Conservation (phyloP, 2,113 vertebrate species). For the Ailurus styani region DNA sequence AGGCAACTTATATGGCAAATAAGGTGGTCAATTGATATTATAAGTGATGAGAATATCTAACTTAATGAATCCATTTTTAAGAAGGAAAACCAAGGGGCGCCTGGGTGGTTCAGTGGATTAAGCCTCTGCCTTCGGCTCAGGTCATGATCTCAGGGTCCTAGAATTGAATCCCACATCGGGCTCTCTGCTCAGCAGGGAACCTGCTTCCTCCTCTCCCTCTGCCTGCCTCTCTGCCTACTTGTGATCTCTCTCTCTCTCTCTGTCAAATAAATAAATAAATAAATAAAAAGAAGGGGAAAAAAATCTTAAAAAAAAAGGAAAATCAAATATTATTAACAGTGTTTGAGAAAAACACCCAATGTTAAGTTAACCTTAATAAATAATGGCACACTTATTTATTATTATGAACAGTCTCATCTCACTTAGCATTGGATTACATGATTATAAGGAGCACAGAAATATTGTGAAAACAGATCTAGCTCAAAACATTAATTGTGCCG, state of each 20-base stretch:
- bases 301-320: no score
- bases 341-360: background rate
- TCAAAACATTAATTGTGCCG: background rate
- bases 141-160: no score
- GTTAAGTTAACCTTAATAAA: background rate
- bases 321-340: background rate
- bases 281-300: no score
- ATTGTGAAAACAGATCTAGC: background rate
- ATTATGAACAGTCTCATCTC: background rate
- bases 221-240: no score
- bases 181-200: no score
- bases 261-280: no score
- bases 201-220: no score
- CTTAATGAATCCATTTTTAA: background rate
- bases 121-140: no score
- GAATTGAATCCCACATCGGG: no score
- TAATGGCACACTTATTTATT: background rate
- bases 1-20: background rate
- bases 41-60: background rate
- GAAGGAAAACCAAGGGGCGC: slow-evolving; percentile 1
- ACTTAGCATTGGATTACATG: background rate
- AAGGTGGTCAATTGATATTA: background rate
- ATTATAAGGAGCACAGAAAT: background rate
- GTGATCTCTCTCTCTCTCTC: no score
- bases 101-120: no score